phyloP scores from a whole-genome alignment of 2,113 vertebrate species.

The Promerops cafer region DNA sequence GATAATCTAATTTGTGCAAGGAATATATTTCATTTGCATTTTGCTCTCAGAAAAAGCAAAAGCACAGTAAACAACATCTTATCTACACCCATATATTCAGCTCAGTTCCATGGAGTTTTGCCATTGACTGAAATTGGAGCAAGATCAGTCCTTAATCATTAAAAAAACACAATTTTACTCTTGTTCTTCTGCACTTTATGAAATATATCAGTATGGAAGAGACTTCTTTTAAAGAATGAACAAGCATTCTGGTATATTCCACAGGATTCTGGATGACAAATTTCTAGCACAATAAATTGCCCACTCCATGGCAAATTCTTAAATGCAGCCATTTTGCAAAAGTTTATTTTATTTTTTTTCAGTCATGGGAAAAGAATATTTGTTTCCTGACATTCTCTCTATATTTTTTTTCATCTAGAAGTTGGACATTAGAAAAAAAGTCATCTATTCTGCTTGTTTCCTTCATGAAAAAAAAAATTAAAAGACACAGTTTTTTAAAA shows the following conservation, averaged over 20 bases:
- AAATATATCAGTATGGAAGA: neutral
- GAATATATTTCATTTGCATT: conserved; percentile 44
- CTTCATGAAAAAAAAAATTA: neutral
- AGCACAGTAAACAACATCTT: conserved; percentile 39
- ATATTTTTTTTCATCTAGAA: neutral
- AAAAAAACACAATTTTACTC: conserved; percentile 42
- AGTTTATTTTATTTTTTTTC: neutral
- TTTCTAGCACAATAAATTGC: neutral
- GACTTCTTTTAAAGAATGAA: neutral
- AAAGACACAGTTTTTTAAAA: neutral
- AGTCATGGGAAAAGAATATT: neutral
- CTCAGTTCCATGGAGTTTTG: conserved; percentile 27
- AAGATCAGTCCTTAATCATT: conserved; percentile 47
- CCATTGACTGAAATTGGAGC: conserved; percentile 8
- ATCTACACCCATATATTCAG: conserved; percentile 48
- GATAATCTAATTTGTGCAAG: conserved; percentile 40
- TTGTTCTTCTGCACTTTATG: conserved; percentile 31
- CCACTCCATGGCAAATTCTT: neutral
- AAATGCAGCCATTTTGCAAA: neutral
- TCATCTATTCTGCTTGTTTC: neutral
- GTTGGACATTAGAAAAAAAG: neutral
- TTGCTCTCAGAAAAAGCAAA: conserved; percentile 14
- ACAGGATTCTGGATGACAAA: neutral
- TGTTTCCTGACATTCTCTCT: neutral
- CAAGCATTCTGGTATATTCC: neutral